Conservation (phyloP, 2,113 vertebrate genomes). For the Acrocephalus arundinaceus region DNA sequence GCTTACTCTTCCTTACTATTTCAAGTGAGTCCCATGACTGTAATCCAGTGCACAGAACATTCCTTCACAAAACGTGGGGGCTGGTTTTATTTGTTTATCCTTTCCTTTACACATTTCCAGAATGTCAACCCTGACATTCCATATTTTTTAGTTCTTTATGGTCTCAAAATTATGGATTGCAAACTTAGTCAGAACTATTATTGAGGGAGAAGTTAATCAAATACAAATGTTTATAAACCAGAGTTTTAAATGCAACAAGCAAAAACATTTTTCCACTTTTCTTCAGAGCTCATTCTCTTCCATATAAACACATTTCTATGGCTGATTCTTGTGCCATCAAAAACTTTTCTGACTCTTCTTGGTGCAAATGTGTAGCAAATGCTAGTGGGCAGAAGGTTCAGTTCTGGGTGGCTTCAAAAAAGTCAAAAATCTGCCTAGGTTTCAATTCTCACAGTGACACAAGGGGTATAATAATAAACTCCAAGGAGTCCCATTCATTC, state of each 20-base stretch:
- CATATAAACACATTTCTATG: neutral
- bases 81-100: conserved; percentile 31
- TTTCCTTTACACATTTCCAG: conserved; percentile 3
- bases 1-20: neutral
- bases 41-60: neutral
- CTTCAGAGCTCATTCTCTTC: neutral
- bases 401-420: neutral
- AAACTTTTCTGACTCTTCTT: neutral
- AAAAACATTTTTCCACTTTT: neutral
- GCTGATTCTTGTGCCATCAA: neutral
- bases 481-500: neutral
- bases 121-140: neutral
- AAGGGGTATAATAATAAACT: neutral
- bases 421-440: neutral
- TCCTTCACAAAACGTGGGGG: neutral
- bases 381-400: neutral
- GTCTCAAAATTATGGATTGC: neutral
- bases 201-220: conserved; percentile 38
- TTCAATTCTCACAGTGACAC: neutral
- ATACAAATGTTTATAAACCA: conserved; percentile 30
- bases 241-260: neutral
- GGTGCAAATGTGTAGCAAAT: neutral
- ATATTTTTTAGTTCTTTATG: conserved; percentile 19
- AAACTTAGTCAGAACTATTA: conserved; percentile 30
- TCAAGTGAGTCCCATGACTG: neutral